Evolutionary conservation across 2,113 vertebrate genomes (phyloP).

Genomic region (Bos indicus): DNA sequence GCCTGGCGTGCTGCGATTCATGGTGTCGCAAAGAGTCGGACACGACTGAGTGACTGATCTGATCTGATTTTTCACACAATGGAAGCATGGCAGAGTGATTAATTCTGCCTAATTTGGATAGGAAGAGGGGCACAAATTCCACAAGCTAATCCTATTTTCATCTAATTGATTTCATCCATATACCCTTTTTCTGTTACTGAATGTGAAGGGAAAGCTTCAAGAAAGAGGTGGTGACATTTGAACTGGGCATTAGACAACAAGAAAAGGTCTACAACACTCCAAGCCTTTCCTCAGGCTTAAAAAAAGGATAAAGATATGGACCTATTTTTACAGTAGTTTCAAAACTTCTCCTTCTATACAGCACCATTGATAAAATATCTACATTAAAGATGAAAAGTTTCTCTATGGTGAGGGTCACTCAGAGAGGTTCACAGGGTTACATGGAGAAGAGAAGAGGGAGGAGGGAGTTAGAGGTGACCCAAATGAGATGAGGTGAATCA

Average conservation of each 20-base stretch:
- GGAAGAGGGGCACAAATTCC: not conserved
- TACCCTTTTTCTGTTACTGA: not conserved
- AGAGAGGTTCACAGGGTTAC: no score
- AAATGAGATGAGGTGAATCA: no score
- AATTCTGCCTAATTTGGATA: not conserved
- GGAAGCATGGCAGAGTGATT: not conserved
- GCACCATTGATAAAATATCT: no score
- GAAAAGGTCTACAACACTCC: not conserved
- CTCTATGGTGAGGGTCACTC: no score
- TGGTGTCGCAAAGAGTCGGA: no score
- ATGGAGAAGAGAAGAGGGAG: no score
- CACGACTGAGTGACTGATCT: no score
- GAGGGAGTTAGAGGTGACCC: no score
- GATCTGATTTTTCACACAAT: not conserved
- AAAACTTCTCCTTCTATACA: no score
- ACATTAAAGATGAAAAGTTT: no score
- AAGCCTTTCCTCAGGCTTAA: not conserved
- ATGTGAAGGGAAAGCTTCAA: not conserved
- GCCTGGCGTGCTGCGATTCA: no score
- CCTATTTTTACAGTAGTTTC: not conserved
- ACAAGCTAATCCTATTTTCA: not conserved
- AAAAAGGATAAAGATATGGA: not conserved
- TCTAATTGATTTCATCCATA: not conserved
- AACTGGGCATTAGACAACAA: not conserved
- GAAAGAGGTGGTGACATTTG: not conserved